Conservation (phyloP, 2,113 vertebrate species). For the Clinocottus analis region DNA sequence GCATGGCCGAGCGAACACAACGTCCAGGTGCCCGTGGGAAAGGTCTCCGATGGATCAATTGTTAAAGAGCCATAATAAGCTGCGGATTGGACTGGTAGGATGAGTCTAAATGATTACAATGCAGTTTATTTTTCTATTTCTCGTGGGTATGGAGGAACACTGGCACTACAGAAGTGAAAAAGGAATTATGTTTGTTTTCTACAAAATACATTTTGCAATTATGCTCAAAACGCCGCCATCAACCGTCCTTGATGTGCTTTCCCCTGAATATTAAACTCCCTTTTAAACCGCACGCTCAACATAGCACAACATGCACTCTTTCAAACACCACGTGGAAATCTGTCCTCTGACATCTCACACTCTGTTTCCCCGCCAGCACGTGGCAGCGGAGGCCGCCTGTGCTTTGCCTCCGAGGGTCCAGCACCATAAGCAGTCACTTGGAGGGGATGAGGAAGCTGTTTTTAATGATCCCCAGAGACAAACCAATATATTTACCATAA, state of each 20-base stretch:
- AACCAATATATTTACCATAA: conserved; percentile 79
- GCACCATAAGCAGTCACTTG: conserved; percentile 63
- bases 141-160: neutral
- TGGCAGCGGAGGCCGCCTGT: conserved; percentile 27
- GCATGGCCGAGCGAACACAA: conserved; percentile 44
- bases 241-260: neutral
- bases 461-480: conserved; percentile 75
- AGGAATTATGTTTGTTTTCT: neutral
- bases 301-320: neutral
- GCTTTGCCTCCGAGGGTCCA: conserved; percentile 54
- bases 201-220: neutral
- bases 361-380: conserved; percentile 19
- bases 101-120: neutral
- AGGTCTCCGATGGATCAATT: conserved; percentile 34
- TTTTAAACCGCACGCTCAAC: no score
- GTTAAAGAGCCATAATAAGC: conserved; percentile 30
- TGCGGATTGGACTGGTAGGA: conserved; percentile 21
- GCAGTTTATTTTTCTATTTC: neutral
- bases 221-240: neutral
- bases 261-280: neutral
- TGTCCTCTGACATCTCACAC: neutral
- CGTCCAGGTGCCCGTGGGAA: conserved; percentile 16
- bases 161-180: neutral
- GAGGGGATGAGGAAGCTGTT: conserved; percentile 66
- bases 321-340: conserved; percentile 6